phyloP scores from a whole-genome alignment of 2,797 vertebrate genomes.

The Allobates femoralis region DNA sequence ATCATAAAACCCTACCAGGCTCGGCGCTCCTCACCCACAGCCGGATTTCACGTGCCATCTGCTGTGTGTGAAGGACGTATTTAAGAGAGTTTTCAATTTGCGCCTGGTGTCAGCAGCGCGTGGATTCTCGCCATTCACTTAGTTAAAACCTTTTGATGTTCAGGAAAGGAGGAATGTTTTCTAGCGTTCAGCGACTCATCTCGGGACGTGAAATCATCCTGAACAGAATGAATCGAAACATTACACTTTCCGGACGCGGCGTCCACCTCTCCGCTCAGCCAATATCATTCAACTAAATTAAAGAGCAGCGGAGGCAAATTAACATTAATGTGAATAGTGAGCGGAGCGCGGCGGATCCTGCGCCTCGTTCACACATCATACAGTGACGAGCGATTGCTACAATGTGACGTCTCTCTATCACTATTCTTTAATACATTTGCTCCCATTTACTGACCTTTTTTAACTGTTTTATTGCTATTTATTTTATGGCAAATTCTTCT shows the following conservation, averaged over 20 bases:
- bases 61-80: constrained; percentile 69
- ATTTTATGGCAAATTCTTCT: no score
- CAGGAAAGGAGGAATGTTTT: constrained; percentile 64
- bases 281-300: constrained; percentile 12
- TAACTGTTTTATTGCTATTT: no score
- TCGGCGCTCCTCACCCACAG: constrained; percentile 64
- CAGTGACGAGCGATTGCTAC: neutral
- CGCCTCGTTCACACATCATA: neutral
- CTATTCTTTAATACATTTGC: no score
- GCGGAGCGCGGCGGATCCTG: neutral
- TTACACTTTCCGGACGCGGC: neutral
- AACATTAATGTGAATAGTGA: constrained; percentile 36
- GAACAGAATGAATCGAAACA: constrained; percentile 11
- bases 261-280: constrained; percentile 26
- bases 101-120: constrained; percentile 65
- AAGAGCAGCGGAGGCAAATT: constrained; percentile 19
- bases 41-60: constrained; percentile 71
- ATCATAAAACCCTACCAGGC: constrained; percentile 63
- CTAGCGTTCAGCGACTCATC: constrained; percentile 57
- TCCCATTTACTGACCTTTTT: no score
- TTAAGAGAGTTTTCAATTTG: constrained; percentile 61
- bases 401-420: neutral
- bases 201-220: constrained; percentile 44
- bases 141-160: constrained; percentile 64
- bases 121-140: constrained; percentile 63